Conservation (phyloP, 2,797 vertebrate genomes). For the Luscinia megarhynchos region DNA sequence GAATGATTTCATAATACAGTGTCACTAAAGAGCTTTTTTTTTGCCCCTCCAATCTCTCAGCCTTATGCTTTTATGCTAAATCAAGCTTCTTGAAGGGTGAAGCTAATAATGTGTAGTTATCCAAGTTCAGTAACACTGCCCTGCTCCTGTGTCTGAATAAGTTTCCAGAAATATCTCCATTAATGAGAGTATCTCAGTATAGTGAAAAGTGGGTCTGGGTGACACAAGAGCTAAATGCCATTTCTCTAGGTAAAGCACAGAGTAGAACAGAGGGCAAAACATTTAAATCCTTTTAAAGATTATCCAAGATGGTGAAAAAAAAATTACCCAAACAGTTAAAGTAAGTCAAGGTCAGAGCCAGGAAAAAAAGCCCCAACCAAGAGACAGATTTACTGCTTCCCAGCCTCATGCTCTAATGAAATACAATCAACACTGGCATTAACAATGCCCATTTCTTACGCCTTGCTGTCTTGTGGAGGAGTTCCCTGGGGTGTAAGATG, state of each 20-base stretch:
- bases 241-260: neutral
- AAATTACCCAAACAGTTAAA: neutral
- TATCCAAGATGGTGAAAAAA: neutral
- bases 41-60: neutral
- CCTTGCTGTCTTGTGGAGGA: neutral
- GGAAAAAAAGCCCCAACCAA: neutral
- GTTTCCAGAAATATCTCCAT: neutral
- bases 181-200: neutral
- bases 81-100: neutral
- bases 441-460: neutral
- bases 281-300: neutral
- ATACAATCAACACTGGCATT: slow-evolving; percentile 35
- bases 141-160: neutral
- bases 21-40: neutral
- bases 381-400: neutral
- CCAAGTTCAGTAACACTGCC: neutral
- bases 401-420: slow-evolving; percentile 37
- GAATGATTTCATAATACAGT: neutral
- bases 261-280: neutral
- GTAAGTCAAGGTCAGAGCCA: slow-evolving; percentile 15
- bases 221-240: neutral
- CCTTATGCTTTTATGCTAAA: neutral
- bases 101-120: neutral
- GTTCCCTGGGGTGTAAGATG: neutral
- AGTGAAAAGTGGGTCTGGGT: neutral